Conservation (phyloP, 2,113 vertebrate genomes). For the Barbus barbus region DNA sequence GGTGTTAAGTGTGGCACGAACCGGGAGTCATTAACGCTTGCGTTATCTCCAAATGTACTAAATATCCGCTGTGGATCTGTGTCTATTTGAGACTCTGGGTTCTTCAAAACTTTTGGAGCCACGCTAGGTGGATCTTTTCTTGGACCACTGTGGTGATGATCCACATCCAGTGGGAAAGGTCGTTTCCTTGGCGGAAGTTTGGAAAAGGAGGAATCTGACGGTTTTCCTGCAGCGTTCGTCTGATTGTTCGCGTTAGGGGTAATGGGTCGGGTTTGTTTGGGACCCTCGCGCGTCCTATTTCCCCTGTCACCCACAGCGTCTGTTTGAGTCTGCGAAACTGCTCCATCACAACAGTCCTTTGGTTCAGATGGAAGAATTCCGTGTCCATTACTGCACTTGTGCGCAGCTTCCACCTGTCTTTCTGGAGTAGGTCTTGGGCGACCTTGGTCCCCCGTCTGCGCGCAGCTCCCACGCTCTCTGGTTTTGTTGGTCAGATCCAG, state of each 20-base stretch:
- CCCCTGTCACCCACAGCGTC: background rate
- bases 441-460: constrained; percentile 46
- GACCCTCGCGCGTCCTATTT: constrained; percentile 8
- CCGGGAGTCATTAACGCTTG: background rate
- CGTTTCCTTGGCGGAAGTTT: constrained; percentile 77
- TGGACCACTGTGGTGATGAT: background rate
- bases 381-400: background rate
- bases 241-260: background rate
- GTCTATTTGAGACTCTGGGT: background rate
- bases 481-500: constrained; percentile 73
- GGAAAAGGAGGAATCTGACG: background rate
- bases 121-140: background rate
- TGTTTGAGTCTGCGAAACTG: constrained; percentile 4
- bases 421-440: constrained; percentile 36
- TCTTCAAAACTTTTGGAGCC: background rate
- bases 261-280: background rate
- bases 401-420: constrained; percentile 3
- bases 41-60: background rate
- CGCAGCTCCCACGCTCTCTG: constrained; percentile 49
- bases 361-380: background rate
- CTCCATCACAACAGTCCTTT: background rate
- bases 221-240: constrained; percentile 14
- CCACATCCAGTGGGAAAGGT: constrained; percentile 50
- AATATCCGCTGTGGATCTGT: background rate
- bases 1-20: background rate